Evolutionary conservation across 1,140 invertebrate genomes (phyloP).

Genomic region (Formica exsecta): DNA sequence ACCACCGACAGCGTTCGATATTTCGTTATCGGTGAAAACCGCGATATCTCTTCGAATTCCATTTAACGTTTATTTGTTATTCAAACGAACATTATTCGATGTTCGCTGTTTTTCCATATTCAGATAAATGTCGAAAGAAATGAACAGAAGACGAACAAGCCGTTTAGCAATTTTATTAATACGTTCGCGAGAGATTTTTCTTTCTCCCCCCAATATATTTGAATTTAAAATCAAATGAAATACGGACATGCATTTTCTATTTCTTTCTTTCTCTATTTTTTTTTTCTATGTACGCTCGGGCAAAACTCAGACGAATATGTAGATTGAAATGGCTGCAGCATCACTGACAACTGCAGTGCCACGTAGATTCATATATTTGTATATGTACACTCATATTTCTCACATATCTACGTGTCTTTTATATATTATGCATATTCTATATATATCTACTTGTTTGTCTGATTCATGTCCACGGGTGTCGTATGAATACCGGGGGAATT

Average conservation of each 20-base stretch:
- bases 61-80: constrained; percentile 10
- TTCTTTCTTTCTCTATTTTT: not conserved
- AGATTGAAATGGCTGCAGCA: constrained; percentile 26
- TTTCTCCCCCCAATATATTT: not conserved
- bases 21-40: constrained; percentile 11
- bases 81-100: constrained; percentile 5
- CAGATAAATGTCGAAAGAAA: not conserved
- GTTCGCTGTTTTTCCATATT: not conserved
- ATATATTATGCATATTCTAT: not conserved
- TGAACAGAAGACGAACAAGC: not conserved
- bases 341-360: constrained; percentile 27
- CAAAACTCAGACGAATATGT: constrained; percentile 32
- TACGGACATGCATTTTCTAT: not conserved
- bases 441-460: constrained; percentile 2
- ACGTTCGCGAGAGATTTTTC: not conserved
- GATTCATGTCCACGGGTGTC: constrained; percentile 20
- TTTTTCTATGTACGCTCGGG: not conserved
- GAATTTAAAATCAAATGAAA: constrained; percentile 24
- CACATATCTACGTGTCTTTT: no score
- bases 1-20: not conserved
- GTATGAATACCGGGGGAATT: constrained; percentile 34
- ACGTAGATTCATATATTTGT: not conserved
- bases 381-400: no score
- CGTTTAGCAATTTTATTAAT: constrained; percentile 20
- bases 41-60: not conserved